These are phyloP conservation scores for Myripristis jacobus DNA, from an alignment of 2,797 vertebrate species.

Conservation along the genomic window DNA sequence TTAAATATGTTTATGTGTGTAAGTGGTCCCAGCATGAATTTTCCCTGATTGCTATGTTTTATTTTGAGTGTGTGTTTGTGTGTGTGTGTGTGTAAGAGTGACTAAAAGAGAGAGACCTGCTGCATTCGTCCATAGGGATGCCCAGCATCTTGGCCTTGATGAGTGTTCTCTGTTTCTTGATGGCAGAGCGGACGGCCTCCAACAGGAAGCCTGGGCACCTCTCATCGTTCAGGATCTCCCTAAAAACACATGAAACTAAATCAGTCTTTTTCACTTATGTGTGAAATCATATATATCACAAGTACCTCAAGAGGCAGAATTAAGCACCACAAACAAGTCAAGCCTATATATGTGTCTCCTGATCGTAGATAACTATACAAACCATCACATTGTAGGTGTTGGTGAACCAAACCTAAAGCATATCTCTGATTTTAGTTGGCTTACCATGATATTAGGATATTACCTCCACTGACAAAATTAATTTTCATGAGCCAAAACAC, in stretches of 20 bases:
- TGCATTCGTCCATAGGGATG: conserved; percentile 83
- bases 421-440: no score
- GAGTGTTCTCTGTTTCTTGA: conserved; percentile 90
- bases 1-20: no score
- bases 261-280: background rate
- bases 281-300: no score
- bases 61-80: conserved; percentile 6
- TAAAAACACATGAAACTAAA: conserved; percentile 57
- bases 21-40: no score
- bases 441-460: no score
- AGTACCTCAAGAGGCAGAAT: no score
- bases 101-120: conserved; percentile 84
- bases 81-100: background rate
- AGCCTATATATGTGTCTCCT: no score
- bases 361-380: background rate
- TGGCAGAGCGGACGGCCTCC: conserved; percentile 88
- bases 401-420: background rate
- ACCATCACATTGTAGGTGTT: background rate
- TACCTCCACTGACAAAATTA: no score
- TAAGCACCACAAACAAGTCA: no score
- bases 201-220: conserved; percentile 90
- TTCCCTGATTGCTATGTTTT: no score
- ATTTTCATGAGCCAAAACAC: no score
- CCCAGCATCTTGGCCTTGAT: conserved; percentile 98
- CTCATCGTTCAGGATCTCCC: conserved; percentile 93